A percentile compares a stretch with the other conserved stretches of the same genome.
Evolutionary conservation across 2,888 invertebrate species (phyloP).

Genomic region (Lypha dubia): DNA sequence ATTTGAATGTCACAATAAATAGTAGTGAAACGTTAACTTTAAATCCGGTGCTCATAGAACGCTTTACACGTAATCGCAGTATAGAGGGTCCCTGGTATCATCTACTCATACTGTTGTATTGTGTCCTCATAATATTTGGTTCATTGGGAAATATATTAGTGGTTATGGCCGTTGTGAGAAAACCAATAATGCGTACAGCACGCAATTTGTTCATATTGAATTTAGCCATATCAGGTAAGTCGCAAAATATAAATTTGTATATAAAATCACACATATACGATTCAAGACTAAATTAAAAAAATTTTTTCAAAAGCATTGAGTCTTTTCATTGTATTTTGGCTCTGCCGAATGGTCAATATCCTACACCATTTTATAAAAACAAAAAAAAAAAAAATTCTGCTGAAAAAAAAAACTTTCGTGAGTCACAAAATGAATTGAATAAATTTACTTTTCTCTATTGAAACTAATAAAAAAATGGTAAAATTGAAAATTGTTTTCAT

Average conservation of each 20-base stretch:
- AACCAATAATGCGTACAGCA: conserved; percentile 95
- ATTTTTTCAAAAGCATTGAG: too few species aligned
- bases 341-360: too few species aligned
- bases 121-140: conserved; percentile 90
- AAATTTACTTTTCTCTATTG: too few species aligned
- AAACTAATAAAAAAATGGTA: too few species aligned
- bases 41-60: conserved; percentile 82
- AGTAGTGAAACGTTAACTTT: conserved; percentile 54
- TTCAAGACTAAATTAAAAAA: too few species aligned
- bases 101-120: conserved; percentile 88
- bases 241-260: neutral
- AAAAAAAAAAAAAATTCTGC: too few species aligned
- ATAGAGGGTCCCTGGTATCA: conserved; percentile 89
- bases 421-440: too few species aligned
- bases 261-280: neutral
- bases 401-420: too few species aligned
- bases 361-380: too few species aligned
- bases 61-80: conserved; percentile 88
- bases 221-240: conserved; percentile 88
- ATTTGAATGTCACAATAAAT: conserved; percentile 55
- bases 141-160: conserved; percentile 94
- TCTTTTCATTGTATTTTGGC: too few species aligned
- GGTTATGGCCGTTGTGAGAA: conserved; percentile 90
- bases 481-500: too few species aligned
- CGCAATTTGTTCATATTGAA: conserved; percentile 97